Evolutionary conservation across 2,797 vertebrate genomes (phyloP).

Genomic region (Oreochromis mossambicus): DNA sequence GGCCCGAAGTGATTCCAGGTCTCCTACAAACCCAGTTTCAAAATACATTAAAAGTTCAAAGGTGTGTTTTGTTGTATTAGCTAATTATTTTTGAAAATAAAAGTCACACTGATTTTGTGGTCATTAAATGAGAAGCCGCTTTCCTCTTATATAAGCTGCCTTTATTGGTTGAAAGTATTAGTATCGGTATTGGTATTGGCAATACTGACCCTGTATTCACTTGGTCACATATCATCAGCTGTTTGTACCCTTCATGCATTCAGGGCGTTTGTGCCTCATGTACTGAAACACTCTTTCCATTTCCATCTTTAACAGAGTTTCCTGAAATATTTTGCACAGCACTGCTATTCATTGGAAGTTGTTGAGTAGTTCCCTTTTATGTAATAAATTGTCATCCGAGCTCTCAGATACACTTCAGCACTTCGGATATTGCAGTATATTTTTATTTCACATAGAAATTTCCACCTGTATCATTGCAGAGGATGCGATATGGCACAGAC

Average conservation of each 20-base stretch:
- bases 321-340: not conserved
- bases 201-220: not conserved
- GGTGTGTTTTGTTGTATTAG: not conserved
- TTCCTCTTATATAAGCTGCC: not conserved
- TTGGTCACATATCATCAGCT: not conserved
- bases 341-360: not conserved
- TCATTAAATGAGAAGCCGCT: not conserved
- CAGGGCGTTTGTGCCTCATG: not conserved
- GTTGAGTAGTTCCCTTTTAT: not conserved
- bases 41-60: not conserved
- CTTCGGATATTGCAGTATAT: not conserved
- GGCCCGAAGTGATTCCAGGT: rapidly evolving
- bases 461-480: not conserved
- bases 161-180: not conserved
- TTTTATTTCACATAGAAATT: not conserved
- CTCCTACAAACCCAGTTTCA: not conserved
- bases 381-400: not conserved
- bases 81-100: not conserved
- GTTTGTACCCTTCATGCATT: rapidly evolving
- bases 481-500: not conserved
- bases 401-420: rapidly evolving
- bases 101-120: not conserved
- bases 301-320: not conserved
- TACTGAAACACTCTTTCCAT: not conserved
- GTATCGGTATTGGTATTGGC: not conserved